Conservation (phyloP, 2,113 vertebrate genomes). For the Peromyscus leucopus region DNA sequence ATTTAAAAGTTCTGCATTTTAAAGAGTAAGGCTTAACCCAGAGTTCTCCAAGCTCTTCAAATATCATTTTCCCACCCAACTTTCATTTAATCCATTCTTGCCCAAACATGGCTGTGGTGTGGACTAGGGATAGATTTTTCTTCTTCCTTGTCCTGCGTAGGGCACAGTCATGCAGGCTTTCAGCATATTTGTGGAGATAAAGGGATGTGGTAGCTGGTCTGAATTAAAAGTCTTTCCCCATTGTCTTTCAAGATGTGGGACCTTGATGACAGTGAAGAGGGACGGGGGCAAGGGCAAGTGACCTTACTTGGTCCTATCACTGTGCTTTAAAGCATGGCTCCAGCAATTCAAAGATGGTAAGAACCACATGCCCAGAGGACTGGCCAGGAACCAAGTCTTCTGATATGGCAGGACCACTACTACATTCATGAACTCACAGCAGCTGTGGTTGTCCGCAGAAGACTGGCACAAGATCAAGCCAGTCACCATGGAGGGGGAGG, state of each 20-base stretch:
- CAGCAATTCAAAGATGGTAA: not conserved
- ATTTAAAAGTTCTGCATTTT: constrained; percentile 34
- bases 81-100: not conserved
- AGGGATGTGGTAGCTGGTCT: not conserved
- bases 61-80: not conserved
- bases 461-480: not conserved
- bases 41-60: not conserved
- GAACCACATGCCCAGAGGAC: not conserved
- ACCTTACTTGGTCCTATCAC: not conserved
- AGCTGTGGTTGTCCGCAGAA: not conserved
- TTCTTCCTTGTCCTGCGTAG: not conserved
- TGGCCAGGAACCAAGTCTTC: not conserved
- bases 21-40: not conserved
- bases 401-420: not conserved
- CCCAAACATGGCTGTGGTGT: not conserved
- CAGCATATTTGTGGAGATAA: fast-evolving
- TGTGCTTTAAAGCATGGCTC: not conserved
- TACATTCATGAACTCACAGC: not conserved
- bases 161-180: not conserved
- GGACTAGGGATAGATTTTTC: not conserved
- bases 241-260: not conserved
- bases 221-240: not conserved
- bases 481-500: not conserved
- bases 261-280: not conserved
- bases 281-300: fast-evolving